Evolutionary conservation across 1,140 invertebrate genomes (phyloP), one percentile per base, ranked within the genome.

Genomic region (Bursaphelenchus mucronatus): DNA sequence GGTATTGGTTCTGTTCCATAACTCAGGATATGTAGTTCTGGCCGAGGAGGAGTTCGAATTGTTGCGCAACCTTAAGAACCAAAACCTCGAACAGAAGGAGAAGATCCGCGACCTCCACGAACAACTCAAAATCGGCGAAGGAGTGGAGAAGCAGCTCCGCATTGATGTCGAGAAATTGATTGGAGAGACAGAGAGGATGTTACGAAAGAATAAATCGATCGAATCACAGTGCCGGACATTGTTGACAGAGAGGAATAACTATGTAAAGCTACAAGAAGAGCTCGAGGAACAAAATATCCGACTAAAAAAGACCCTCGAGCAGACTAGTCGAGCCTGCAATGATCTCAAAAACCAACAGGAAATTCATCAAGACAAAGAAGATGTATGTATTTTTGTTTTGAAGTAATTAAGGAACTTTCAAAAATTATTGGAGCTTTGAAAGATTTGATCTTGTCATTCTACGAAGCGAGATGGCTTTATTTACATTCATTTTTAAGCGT

Each of bases 301-400:
- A 51, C 62, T 80, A 40, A 53, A 63, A 8, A 66, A 64, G 41
- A 44, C 62, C 41, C 68, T 81, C 9, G 67, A 67, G 50, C 77
- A 81, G 52, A 80, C 76, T 15, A 75, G 69, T 43, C 55, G 71
- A n/a, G 77, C 68, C 4, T 75, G 77, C 47, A 69, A 71, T 30
- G 79, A 80, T 70, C 56, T 80, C 46, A 74, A 81, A 67, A 43
- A 40, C 39, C 66, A 74, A 51, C 57, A 75, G 54, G 73, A 53
- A 9, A 9, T 45, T 45, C 3, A 8, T 1, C 11, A 30, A 11
- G 13, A 39, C 61, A 49, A 15, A 5, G 49, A 19, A 5, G 49
- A 15, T 19, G 49, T 50, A 15, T 19, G 19, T 50, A 1, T 59
- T 59, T 40, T 30, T 30, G 1, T 30, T 30, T 30, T 30, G 30